Evolutionary conservation across 1,140 invertebrate species (phyloP).

Genomic region (Lepidostoma basale): DNA sequence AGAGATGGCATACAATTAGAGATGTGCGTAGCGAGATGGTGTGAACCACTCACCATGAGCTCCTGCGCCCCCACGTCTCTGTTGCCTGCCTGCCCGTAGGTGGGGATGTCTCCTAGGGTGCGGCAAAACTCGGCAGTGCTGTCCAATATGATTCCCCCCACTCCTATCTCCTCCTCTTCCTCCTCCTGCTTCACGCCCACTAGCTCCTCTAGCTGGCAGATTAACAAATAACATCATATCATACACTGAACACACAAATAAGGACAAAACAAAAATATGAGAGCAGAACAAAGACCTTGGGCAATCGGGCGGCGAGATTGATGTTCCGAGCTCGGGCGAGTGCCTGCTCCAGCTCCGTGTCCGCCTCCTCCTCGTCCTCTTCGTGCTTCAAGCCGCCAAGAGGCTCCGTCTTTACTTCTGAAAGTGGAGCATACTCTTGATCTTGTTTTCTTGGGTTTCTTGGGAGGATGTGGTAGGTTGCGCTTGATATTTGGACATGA

Average conservation of each 20-base stretch:
- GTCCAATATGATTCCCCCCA: conserved; percentile 82
- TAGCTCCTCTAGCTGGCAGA: conserved; percentile 53
- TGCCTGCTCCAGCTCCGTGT: conserved; percentile 70
- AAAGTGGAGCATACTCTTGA: no score
- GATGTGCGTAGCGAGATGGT: neutral
- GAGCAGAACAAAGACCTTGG: conserved; percentile 48
- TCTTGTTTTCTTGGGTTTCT: no score
- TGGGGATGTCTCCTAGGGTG: conserved; percentile 93
- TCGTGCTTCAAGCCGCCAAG: conserved; percentile 68
- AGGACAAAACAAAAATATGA: neutral
- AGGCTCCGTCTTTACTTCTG: conserved; percentile 64
- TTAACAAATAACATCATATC: neutral
- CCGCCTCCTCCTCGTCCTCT: conserved; percentile 78
- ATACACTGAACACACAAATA: neutral
- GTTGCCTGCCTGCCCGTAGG: conserved; percentile 87
- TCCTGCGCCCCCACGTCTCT: conserved; percentile 83
- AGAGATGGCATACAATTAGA: conserved; percentile 20
- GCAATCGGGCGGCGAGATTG: conserved; percentile 48
- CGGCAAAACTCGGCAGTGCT: conserved; percentile 97
- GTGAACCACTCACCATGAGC: conserved; percentile 68
- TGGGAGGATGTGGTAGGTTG: no score
- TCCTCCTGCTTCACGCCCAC: conserved; percentile 58
- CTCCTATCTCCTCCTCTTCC: conserved; percentile 51
- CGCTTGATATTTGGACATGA: no score
- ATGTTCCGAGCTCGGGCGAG: conserved; percentile 52